Conservation (phyloP, 2,797 vertebrate species). For the Acrocephalus scirpaceus region DNA sequence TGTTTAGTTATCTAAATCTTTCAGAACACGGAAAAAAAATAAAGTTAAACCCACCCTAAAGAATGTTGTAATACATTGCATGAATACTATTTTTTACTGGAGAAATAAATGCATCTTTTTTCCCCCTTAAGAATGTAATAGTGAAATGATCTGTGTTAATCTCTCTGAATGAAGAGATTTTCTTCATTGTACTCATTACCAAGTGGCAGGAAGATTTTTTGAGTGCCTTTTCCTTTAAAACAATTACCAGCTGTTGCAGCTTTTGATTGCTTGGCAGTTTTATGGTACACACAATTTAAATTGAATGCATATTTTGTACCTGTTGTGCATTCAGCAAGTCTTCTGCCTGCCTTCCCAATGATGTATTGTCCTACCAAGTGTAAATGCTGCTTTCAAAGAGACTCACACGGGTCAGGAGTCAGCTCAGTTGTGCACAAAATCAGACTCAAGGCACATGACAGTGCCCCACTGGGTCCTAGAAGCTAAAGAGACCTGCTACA, state of each 20-base stretch:
- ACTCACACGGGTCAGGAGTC: fast-evolving
- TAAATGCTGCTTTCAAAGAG: neutral
- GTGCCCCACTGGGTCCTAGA: neutral
- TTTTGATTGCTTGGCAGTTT: neutral
- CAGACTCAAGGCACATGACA: neutral
- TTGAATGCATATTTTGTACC: neutral
- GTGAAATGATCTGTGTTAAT: neutral
- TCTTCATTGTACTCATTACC: neutral
- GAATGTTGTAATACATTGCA: neutral
- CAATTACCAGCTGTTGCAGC: neutral
- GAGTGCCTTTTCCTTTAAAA: neutral
- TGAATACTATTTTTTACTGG: neutral
- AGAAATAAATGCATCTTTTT: neutral
- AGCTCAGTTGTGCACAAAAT: neutral
- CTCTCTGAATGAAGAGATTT: neutral
- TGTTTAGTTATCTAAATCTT: neutral
- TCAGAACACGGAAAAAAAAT: neutral
- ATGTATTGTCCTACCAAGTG: neutral
- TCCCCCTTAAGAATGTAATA: neutral
- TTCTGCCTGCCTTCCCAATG: neutral
- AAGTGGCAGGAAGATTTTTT: neutral
- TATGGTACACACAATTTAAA: neutral
- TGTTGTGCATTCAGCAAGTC: neutral
- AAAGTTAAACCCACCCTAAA: neutral
- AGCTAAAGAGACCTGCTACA: neutral